phyloP scores from a whole-genome alignment of 2,888 invertebrate species.

The Nomada flava region DNA sequence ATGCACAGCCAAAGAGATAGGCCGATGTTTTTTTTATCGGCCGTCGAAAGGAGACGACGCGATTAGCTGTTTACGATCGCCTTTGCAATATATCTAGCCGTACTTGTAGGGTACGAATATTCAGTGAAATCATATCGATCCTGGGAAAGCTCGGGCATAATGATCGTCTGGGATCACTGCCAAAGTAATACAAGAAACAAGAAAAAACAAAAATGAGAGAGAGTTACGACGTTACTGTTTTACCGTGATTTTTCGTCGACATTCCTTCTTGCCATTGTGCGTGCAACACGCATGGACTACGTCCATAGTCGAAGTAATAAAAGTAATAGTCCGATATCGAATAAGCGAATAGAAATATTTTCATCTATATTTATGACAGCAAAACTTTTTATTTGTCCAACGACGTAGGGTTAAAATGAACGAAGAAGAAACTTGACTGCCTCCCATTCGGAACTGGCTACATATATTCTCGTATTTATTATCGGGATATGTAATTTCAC shows the following conservation, averaged over 20 bases:
- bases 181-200: slow-evolving; percentile 68
- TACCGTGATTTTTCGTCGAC: slow-evolving; percentile 48
- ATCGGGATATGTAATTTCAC: slow-evolving; percentile 20
- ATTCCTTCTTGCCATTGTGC: slow-evolving; percentile 59
- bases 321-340: slow-evolving; percentile 39
- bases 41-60: slow-evolving; percentile 30
- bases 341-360: slow-evolving; percentile 54
- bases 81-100: slow-evolving; percentile 44
- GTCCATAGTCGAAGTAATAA: slow-evolving; percentile 45
- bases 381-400: slow-evolving; percentile 60
- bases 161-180: slow-evolving; percentile 77
- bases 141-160: slow-evolving; percentile 39
- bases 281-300: slow-evolving; percentile 23
- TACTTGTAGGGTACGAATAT: slow-evolving; percentile 37
- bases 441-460: slow-evolving; percentile 52
- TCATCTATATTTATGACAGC: slow-evolving; percentile 54
- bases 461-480: slow-evolving; percentile 35
- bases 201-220: slow-evolving; percentile 7
- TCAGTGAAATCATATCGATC: slow-evolving; percentile 57
- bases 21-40: slow-evolving; percentile 33
- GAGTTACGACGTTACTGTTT: slow-evolving; percentile 39
- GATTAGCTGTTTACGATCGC: slow-evolving; percentile 25
- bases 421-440: slow-evolving; percentile 38
- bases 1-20: slow-evolving; percentile 18
- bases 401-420: slow-evolving; percentile 36